Evolutionary conservation across 2,113 vertebrate genomes (phyloP), one percentile per base, ranked within the genome.

Genomic region (Platichthys flesus): DNA sequence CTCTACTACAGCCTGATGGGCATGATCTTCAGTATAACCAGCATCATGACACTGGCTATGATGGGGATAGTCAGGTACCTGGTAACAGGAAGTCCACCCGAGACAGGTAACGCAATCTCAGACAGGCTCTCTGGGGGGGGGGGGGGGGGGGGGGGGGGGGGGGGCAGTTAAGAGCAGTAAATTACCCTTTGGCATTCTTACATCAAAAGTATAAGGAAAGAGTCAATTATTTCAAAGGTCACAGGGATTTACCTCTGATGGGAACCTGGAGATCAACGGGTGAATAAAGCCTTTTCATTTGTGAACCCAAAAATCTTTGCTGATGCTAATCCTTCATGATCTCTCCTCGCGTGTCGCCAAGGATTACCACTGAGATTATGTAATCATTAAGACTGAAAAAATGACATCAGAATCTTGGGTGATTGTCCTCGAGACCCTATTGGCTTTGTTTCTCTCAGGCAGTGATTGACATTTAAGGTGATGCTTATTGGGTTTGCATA

Each of bases 1-100:
- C 84, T 91, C 58, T 91, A 92, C 66, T 93, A 91, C n/a, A 75
- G 90, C 55, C 85, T 92, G 72, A 91, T 91, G 91, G 92, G 91
- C 0, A 91, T 93, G 89, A 83, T 93, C 74, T 93, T 92, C 82
- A 91, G 91, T 3, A 23, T 92, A n/a, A 90, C 90, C 73, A 93
- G 92, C 78, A 91, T 93, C 78, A 77, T 90, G 79, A 93, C 91
- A 2, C 77, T 93, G 66, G 74, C 92, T 20, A 79, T 86, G 47
- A 87, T 92, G 88, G 90, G 89, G 7, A 78, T 90, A 79, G 81
- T 93, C 59, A 75, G 92, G 40, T 92, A 82, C 74, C 76, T 92
- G 76, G 87, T 88, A 14, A 90, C 87, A 24, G 89, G 87, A 62
- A 85, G 57, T 59, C 85, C 87, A 15, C 89, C 86, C 0, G 72